Evolutionary conservation across 2,113 vertebrate genomes (phyloP), one percentile per base, ranked within the genome.

Genomic region (Chaetura pelagica): DNA sequence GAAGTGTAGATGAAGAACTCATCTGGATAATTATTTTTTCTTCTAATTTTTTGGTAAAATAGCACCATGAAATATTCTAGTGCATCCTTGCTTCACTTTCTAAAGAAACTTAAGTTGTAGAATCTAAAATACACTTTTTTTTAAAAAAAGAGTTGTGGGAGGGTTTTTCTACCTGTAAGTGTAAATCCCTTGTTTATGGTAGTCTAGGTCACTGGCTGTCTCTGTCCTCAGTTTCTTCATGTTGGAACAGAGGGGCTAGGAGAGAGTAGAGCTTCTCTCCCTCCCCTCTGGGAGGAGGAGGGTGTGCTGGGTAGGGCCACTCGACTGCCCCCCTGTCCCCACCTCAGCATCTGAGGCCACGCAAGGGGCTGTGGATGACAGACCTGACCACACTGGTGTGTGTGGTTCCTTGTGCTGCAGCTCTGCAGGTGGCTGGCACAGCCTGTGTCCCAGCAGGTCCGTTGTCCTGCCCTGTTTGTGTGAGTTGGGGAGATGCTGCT

Each of bases 161-260:
- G 95, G 87, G 71, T 94, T 97, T 95, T 97, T 93, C 92, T 96
- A 59, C 84, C 64, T 93, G 46, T 91, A 84, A 89, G 51, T 40
- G 64, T 78, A 66, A 74, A 38, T 72, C 77, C 93, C 48, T 61
- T 71, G 23, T 75, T 48, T 29, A 87, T 82, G 73, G 29, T 93
- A 96, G 95, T 84, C 35, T 92, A 82, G 90, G 27, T 89, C 90
- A 48, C 81, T 80, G 94, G 71, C 89, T 82, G 73, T 57, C 61
- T 85, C 84, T 96, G 84, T 90, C 75, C 34, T 74, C 26, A 87
- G 68, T 90, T 64, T 80, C 74, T 76, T 78, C 0, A 2, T 42
- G 58, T 29, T 89, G 89, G 44, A 91, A 15, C 17, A 24, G 55
- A 51, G 85, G 3, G 51, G 44, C 19, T 9, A 52, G 51, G 44